Base-by-base conservation (phyloP, 2,797 vertebrate genomes). In the Clarias pachynema region DNA sequence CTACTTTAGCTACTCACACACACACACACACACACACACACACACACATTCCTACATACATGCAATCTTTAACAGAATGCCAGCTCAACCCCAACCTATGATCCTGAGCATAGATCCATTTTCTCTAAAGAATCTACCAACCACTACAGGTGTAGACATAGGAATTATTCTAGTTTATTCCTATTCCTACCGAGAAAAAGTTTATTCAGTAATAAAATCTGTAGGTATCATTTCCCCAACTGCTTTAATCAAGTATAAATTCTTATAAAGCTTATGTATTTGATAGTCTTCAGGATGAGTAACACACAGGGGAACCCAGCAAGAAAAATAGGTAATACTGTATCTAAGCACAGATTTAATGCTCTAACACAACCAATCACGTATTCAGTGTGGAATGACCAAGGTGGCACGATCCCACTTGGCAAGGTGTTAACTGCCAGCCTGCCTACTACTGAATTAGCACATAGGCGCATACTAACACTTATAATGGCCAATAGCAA, bases 351-450 rank as follows among this genome's bases (percentile, higher is more conserved):
- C 24, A 74, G 14, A 31, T 56, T 34, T 74, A 56, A 18, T 26
- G 31, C 57, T 79, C 37, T 24, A 70, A 26, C 34, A 69, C 49
- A 49, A 82, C 49, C 44, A n/a, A 53, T 70, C 31, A 70, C 20
- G 53, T 80, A 85, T 84, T 59, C 49, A 84, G 15, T 31, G 31
- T 62, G 65, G 59, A 72, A 84, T 37, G 40, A 59, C 29, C 56
- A 82, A 82, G 8, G 57, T 73, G 62, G 68, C 62, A 66, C 65
- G 62, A 74, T 75, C 53, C 31, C 79, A 77, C 60, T 81, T 68
- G 44, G 49, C 79, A 74, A 88, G 84, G 87, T 81, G 84, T 83
- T 87, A 91, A 90, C 80, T 84, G 85, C 59, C 85, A 69, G 63
- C 70, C 75, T 84, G 53, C 78, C 44, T 86, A 63, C 72, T 69